These are phyloP conservation scores for Drosophila cardini DNA, from an alignment of 1,140 invertebrate genomes.

Conservation along the genomic window DNA sequence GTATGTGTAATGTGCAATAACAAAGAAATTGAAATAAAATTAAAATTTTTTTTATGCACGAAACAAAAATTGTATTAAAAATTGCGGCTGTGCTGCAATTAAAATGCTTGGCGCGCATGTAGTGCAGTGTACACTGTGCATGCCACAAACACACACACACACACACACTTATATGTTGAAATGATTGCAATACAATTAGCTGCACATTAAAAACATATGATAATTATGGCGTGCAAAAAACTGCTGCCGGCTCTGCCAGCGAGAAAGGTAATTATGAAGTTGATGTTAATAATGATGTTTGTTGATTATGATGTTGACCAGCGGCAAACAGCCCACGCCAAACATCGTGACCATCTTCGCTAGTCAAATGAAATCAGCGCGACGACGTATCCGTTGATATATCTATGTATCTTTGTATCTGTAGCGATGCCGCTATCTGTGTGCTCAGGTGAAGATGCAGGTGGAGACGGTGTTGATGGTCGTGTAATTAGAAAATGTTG, in stretches of 20 bases:
- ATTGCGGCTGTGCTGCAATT: constrained; percentile 63
- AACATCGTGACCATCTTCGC: constrained; percentile 42
- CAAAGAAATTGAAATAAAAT: constrained; percentile 61
- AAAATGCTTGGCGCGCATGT: constrained; percentile 56
- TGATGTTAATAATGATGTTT: neutral
- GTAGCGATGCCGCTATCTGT: constrained; percentile 1
- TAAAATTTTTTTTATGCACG: constrained; percentile 52
- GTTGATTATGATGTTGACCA: constrained; percentile 67
- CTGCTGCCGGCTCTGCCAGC: neutral
- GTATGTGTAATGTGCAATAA: constrained; percentile 70
- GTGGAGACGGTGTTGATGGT: constrained; percentile 63
- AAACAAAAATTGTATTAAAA: constrained; percentile 50
- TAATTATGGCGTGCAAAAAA: constrained; percentile 75
- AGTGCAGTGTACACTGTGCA: constrained; percentile 56
- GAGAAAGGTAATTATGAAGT: neutral
- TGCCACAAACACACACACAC: constrained; percentile 22
- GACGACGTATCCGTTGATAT: constrained; percentile 72
- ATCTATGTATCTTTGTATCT: too few relatives aligned
- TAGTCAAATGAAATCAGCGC: constrained; percentile 80
- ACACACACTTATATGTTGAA: constrained; percentile 25
- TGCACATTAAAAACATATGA: constrained; percentile 83
- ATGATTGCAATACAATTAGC: constrained; percentile 84
- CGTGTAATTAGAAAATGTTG: constrained; percentile 84
- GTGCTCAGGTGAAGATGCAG: too few relatives aligned
- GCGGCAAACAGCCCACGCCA: constrained; percentile 54